Conservation (phyloP, 2,797 vertebrate species). For the Atherinosoma microstoma region DNA sequence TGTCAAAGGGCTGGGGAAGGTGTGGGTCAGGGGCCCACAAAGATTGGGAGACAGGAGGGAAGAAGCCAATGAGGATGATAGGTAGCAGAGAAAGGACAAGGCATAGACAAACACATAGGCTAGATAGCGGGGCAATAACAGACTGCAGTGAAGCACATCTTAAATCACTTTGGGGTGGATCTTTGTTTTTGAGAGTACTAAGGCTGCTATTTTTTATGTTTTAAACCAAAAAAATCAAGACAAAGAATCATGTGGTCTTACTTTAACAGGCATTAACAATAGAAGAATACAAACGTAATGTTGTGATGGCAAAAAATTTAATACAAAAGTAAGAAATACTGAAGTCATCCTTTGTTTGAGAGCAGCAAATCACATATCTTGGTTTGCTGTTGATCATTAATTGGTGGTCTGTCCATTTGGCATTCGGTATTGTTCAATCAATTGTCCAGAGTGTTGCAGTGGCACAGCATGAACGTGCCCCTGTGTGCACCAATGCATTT, state of each 20-base stretch:
- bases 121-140: conserved; percentile 25
- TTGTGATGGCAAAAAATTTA: neutral
- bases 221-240: conserved; percentile 13
- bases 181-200: conserved; percentile 29
- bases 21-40: conserved; percentile 75
- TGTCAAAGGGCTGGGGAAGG: conserved; percentile 76
- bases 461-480: conserved; percentile 44
- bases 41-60: conserved; percentile 55
- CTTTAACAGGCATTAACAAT: conserved; percentile 22
- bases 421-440: conserved; percentile 74
- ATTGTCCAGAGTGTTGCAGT: conserved; percentile 63
- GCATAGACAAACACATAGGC: conserved; percentile 25
- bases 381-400: conserved; percentile 69
- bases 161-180: conserved; percentile 14
- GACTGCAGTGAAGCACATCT: conserved; percentile 16
- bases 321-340: neutral
- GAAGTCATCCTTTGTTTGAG: conserved; percentile 6
- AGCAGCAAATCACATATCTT: conserved; percentile 22
- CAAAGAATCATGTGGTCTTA: conserved; percentile 21
- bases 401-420: conserved; percentile 67
- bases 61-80: conserved; percentile 42
- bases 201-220: neutral
- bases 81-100: conserved; percentile 31
- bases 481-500: conserved; percentile 37
- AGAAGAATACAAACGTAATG: conserved; percentile 1